A percentile compares a stretch with the other conserved stretches of the same genome.
These are phyloP conservation scores for Eristalinus sepulchralis DNA, from an alignment of 2,888 invertebrate genomes.

Conservation along the genomic window DNA sequence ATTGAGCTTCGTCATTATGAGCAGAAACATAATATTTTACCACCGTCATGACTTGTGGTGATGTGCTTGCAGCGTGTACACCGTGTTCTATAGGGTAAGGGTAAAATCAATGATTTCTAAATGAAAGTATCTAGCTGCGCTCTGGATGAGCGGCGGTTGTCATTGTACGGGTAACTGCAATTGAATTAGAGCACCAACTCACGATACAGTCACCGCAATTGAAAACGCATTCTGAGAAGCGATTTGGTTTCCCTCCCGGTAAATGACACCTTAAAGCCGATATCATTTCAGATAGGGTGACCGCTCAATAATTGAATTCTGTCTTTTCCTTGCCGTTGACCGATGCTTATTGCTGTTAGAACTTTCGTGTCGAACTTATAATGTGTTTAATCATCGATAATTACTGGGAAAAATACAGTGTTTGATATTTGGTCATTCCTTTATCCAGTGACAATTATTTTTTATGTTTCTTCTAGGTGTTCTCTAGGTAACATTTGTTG, in stretches of 20 bases:
- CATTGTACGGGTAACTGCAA: conserved; percentile 9
- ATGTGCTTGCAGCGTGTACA: background rate
- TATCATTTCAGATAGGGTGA: conserved; percentile 12
- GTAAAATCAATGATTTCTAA: conserved; percentile 45
- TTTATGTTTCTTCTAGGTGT: background rate
- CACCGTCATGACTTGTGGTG: background rate
- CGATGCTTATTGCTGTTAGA: background rate
- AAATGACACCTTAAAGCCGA: background rate
- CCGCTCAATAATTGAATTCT: conserved; percentile 46
- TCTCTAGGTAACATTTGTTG: background rate
- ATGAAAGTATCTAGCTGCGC: conserved; percentile 19
- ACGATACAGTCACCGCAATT: conserved; percentile 46
- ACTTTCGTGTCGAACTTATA: conserved; percentile 13
- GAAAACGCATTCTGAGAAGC: conserved; percentile 15
- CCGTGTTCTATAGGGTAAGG: conserved; percentile 16
- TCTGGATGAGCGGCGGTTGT: background rate
- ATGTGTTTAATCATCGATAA: conserved; percentile 10
- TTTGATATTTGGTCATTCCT: background rate
- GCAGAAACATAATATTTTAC: conserved; percentile 58
- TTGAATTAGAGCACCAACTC: conserved; percentile 47
- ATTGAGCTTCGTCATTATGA: conserved; percentile 41
- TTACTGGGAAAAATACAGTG: background rate
- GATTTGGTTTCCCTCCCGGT: conserved; percentile 11
- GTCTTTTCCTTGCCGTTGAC: conserved; percentile 13
- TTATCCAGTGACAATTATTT: background rate